Evolutionary conservation across 2,797 vertebrate species (phyloP).

Genomic region (Neostethus bicornis): DNA sequence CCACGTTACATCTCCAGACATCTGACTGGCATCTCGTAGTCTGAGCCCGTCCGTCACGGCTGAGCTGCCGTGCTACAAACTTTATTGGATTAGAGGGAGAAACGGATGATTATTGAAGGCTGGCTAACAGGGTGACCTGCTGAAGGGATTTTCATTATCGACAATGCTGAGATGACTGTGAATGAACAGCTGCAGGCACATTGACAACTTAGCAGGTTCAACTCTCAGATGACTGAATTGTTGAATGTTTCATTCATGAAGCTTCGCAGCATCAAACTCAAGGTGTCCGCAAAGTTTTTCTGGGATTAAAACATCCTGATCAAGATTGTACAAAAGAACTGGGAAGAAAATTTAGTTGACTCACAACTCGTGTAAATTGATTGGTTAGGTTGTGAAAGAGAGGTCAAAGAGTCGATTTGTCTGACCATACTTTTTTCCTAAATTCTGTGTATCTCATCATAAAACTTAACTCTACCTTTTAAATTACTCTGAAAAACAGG

Average conservation of each 20-base stretch:
- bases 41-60: constrained; percentile 39
- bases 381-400: no score
- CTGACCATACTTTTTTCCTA: no score
- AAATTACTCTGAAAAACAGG: no score
- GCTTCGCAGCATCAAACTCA: background rate
- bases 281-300: background rate
- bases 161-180: constrained; percentile 21
- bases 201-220: constrained; percentile 20
- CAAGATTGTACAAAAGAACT: background rate
- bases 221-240: constrained; percentile 16
- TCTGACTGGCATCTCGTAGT: constrained; percentile 45
- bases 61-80: constrained; percentile 26
- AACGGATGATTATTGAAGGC: constrained; percentile 53
- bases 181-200: constrained; percentile 2
- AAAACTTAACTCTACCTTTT: no score
- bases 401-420: no score
- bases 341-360: no score
- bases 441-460: no score
- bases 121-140: constrained; percentile 40
- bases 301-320: background rate
- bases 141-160: constrained; percentile 52
- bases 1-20: constrained; percentile 22
- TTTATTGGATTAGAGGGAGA: constrained; percentile 72
- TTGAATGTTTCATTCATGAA: constrained; percentile 41
- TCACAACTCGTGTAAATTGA: no score